Evolutionary conservation across 2,888 invertebrate species (phyloP), one percentile per base, ranked within the genome.

Genomic region (Cactoblastis cactorum): DNA sequence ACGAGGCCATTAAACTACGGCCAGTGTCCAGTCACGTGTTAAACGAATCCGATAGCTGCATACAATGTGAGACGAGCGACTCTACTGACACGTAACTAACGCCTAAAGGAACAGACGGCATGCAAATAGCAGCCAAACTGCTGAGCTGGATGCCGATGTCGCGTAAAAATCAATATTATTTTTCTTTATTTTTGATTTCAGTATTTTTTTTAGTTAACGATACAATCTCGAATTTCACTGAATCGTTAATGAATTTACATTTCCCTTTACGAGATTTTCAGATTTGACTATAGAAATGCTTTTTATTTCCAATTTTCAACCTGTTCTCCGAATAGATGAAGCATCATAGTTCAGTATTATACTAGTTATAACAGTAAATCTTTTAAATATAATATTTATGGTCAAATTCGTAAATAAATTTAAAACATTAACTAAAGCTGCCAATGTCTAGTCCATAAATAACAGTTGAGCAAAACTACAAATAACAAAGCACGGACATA

Each of bases 1-100:
- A 87, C 83, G 81, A 83, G 77, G 80, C 87, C 80, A 88, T 89
- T 89, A 88, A 87, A 86, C 81, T 77, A 79, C 83, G 74, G 71
- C 73, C 74, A 71, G 77, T 81, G 80, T 74, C 81, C 86, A 85
- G 84, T 87, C 87, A 85, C 80, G 86, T 88, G 87, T 82, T 83
- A 88, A 89, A 88, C 88, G 87, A 87, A 87, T 84, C 77, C 83
- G 77, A 87, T 85, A 73, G 79, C 71, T 76, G 77, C 78, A 77
- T 69, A 77, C 77, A 77, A 76, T 77, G 81, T 80, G 77, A 78
- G 80, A 73, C 67, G 63, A 63, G 62, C 45, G 61, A 65, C 56
- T 67, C 63, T 64, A 65, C 63, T 74, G 74, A 74, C 74, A 71
- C 64, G 67, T 68, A 66, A 67, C 64, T 62, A 57, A 69, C 65